Evolutionary conservation across 1,140 invertebrate species (phyloP).

Genomic region (Pteromalus puparum): DNA sequence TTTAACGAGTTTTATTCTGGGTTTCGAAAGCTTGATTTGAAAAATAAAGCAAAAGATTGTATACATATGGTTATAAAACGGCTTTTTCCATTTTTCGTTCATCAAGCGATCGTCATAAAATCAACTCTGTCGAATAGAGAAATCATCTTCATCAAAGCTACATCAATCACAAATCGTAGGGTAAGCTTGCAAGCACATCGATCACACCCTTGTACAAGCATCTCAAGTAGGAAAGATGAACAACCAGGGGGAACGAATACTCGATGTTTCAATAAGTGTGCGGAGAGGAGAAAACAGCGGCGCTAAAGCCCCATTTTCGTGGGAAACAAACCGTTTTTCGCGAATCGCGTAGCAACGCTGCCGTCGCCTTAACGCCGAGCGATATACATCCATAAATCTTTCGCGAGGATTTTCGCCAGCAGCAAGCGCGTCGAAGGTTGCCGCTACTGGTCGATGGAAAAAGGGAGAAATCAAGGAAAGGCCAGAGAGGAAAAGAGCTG

Average conservation of each 20-base stretch:
- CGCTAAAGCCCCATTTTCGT: slow-evolving; percentile 35
- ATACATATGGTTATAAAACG: no score
- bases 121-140: background rate
- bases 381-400: slow-evolving; percentile 45
- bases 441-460: slow-evolving; percentile 11
- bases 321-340: slow-evolving; percentile 20
- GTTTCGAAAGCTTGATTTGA: background rate
- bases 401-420: slow-evolving; percentile 33
- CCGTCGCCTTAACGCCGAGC: background rate
- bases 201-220: background rate
- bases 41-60: background rate
- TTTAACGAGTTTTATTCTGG: no score
- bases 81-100: no score
- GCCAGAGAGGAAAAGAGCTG: slow-evolving; percentile 6
- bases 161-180: background rate
- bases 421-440: background rate
- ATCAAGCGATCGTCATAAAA: background rate
- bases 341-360: slow-evolving; percentile 9
- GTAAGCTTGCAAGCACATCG: background rate
- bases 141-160: background rate
- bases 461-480: slow-evolving; percentile 25
- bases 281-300: slow-evolving; percentile 28
- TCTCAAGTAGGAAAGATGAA: background rate
- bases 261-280: slow-evolving; percentile 50
- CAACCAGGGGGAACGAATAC: background rate